Evolutionary conservation across 2,888 invertebrate genomes (phyloP).

Genomic region (Saturnia pavonia): DNA sequence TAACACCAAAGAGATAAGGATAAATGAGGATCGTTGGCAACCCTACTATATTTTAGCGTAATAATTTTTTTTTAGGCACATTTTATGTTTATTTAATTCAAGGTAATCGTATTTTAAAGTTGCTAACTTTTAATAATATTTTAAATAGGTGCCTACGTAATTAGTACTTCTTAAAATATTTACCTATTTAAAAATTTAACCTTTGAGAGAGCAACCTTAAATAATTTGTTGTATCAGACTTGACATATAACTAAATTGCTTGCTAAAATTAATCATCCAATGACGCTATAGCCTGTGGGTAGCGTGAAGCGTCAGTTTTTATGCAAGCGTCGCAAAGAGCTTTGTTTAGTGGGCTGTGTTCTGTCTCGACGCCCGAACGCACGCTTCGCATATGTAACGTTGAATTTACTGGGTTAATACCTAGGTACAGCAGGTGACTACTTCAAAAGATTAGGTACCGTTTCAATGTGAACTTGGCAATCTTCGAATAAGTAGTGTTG

Average conservation of each 20-base stretch:
- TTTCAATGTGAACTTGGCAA: neutral
- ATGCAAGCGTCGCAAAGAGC: conserved; percentile 44
- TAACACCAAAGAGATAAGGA: neutral
- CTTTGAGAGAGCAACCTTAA: neutral
- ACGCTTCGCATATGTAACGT: conserved; percentile 34
- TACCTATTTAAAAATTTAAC: neutral
- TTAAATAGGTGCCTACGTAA: too few relatives aligned
- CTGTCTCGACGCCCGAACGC: conserved; percentile 49
- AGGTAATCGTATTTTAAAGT: too few relatives aligned
- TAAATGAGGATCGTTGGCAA: neutral
- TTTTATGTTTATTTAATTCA: too few relatives aligned
- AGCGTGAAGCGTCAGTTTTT: conserved; percentile 25
- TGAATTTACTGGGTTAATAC: conserved; percentile 15
- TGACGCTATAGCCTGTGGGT: conserved; percentile 32
- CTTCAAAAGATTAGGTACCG: neutral
- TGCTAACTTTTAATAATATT: neutral
- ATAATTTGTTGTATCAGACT: neutral
- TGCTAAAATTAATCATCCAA: conserved; percentile 36
- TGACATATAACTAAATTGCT: conserved; percentile 4
- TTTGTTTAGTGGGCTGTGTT: conserved; percentile 50
- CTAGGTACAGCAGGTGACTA: neutral
- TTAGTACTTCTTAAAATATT: neutral
- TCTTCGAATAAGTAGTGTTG: neutral
- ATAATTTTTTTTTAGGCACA: too few relatives aligned
- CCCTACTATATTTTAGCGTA: neutral